phyloP scores from a whole-genome alignment of 1,140 invertebrate genomes.

The Magallana ariakensis region DNA sequence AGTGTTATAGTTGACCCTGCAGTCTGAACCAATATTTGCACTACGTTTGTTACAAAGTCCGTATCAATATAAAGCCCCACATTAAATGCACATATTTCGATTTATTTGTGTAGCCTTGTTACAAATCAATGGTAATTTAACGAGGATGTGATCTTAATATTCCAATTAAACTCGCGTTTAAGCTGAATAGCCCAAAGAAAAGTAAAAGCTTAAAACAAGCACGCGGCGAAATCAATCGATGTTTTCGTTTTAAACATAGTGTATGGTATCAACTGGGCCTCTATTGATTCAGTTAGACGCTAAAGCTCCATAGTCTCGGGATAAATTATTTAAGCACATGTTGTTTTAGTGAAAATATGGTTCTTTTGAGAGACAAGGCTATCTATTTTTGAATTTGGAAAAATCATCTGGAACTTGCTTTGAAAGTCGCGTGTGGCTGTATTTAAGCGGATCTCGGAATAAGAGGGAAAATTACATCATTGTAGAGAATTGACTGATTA shows the following conservation, averaged over 20 bases:
- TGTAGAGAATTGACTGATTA: background rate
- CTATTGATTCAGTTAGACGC: conserved; percentile 28
- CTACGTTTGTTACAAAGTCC: too few species aligned
- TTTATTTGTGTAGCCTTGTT: background rate
- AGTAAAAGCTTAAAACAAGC: conserved; percentile 20
- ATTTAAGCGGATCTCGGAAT: background rate
- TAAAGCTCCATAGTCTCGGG: background rate
- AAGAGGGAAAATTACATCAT: background rate
- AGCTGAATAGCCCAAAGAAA: conserved; percentile 19
- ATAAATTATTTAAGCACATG: conserved; percentile 22
- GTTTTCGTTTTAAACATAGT: conserved; percentile 31
- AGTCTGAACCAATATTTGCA: conserved; percentile 8
- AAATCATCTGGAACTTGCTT: background rate
- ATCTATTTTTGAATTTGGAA: background rate
- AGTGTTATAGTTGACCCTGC: background rate
- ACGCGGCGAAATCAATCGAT: conserved; percentile 18
- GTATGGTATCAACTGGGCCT: background rate
- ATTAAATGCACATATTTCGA: background rate
- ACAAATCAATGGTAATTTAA: conserved; percentile 27
- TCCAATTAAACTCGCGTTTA: conserved; percentile 38
- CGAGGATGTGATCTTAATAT: conserved; percentile 12
- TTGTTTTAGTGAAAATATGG: conserved; percentile 5
- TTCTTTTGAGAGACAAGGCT: background rate
- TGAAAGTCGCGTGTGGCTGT: too few species aligned
- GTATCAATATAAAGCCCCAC: background rate